phyloP scores from a whole-genome alignment of 2,113 vertebrate genomes.

The Stercorarius parasiticus region DNA sequence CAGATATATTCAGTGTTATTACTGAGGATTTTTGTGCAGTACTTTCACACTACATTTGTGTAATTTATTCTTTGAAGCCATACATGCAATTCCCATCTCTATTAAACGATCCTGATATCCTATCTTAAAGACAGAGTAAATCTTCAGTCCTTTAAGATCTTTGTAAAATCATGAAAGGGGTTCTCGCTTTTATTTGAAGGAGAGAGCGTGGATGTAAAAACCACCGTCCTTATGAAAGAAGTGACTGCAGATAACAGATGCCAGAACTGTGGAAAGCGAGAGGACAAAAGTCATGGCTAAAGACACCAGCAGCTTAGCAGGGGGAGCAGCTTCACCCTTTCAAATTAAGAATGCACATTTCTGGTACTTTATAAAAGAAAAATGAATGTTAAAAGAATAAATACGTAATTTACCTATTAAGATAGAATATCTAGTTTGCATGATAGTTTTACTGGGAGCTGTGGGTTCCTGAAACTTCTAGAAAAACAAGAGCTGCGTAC shows the following conservation, averaged over 20 bases:
- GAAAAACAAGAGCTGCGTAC: not conserved
- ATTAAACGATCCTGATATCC: not conserved
- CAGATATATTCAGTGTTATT: not conserved
- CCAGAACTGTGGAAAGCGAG: not conserved
- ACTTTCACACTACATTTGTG: not conserved
- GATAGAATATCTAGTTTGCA: not conserved
- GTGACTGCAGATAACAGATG: not conserved
- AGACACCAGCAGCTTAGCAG: not conserved
- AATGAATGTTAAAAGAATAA: not conserved
- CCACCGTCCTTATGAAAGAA: not conserved
- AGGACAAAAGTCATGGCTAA: not conserved
- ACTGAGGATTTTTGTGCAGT: not conserved
- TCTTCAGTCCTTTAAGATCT: not conserved
- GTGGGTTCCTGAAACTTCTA: not conserved
- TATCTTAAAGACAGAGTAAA: not conserved
- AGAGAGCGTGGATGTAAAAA: not conserved
- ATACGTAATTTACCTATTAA: not conserved
- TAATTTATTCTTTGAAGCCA: not conserved
- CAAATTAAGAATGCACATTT: not conserved
- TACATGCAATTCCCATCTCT: not conserved
- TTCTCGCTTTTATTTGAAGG: not conserved
- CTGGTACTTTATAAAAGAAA: not conserved
- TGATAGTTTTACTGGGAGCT: not conserved
- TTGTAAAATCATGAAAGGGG: not conserved
- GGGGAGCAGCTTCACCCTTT: not conserved